phyloP scores from a whole-genome alignment of 2,797 vertebrate genomes.

The Schizothorax lantsangensis region DNA sequence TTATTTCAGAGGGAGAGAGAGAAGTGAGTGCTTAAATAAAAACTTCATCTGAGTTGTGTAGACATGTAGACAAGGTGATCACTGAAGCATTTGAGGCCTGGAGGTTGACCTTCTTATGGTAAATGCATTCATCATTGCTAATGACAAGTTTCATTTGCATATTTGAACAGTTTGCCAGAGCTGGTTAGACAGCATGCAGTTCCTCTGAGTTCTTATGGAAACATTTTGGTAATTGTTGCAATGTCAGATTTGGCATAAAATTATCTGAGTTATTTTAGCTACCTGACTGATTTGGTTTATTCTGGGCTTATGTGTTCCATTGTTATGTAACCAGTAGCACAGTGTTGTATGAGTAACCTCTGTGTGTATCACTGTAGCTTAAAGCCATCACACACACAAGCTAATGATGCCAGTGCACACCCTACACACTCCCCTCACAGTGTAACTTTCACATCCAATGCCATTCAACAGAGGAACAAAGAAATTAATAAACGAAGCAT shows the following conservation, averaged over 20 bases:
- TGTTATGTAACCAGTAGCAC: background rate
- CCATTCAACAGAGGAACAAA: constrained; percentile 36
- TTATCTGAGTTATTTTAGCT: background rate
- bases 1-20: background rate
- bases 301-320: background rate
- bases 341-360: background rate
- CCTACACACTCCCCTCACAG: constrained; percentile 18
- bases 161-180: constrained; percentile 11
- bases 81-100: background rate
- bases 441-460: constrained; percentile 32
- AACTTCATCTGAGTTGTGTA: background rate
- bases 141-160: constrained; percentile 53
- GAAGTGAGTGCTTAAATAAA: constrained; percentile 16
- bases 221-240: constrained; percentile 5
- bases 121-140: constrained; percentile 42
- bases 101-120: constrained; percentile 8
- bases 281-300: background rate
- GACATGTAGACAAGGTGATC: constrained; percentile 6
- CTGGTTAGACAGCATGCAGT: background rate
- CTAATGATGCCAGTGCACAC: constrained; percentile 24
- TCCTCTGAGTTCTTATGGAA: constrained; percentile 18
- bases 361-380: background rate
- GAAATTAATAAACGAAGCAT: constrained; percentile 36
- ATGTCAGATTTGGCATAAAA: background rate
- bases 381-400: constrained; percentile 29